Conservation (phyloP, 2,797 vertebrate species). For the Gallinago nigripennis region DNA sequence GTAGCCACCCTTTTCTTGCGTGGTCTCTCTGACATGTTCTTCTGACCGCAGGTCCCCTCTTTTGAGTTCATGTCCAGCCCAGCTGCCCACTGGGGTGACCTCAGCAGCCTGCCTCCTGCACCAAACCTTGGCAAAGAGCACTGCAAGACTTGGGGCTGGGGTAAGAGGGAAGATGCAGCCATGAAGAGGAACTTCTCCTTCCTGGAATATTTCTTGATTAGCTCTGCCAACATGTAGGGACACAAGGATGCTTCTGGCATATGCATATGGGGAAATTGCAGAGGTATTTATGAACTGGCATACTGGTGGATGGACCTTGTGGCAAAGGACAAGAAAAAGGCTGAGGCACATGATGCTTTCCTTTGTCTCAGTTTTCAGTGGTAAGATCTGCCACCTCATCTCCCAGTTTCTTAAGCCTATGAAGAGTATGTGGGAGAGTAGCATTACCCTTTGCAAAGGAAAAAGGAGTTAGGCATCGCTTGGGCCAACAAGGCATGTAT, state of each 20-base stretch:
- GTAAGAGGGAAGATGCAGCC: not conserved
- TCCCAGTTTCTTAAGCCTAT: not conserved
- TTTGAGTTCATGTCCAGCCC: not conserved
- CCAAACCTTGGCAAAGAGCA: not conserved
- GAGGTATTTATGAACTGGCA: not conserved
- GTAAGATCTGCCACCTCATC: not conserved
- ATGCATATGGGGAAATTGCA: not conserved
- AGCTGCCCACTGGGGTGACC: not conserved
- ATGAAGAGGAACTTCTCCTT: not conserved
- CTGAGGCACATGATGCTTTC: not conserved
- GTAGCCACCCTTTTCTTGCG: not conserved
- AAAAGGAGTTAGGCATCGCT: not conserved
- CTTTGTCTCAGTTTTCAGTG: not conserved
- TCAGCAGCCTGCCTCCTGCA: not conserved
- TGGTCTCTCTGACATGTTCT: not conserved
- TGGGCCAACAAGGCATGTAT: fast-evolving
- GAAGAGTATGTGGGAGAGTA: not conserved
- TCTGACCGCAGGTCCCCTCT: not conserved
- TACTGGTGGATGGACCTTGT: not conserved
- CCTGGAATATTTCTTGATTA: not conserved
- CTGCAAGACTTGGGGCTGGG: too few species aligned
- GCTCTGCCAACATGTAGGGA: not conserved
- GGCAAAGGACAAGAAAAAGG: not conserved
- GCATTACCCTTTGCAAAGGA: not conserved
- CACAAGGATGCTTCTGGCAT: not conserved